These are phyloP conservation scores for Tipula helvola DNA, from an alignment of 2,888 invertebrate species.

Conservation along the genomic window DNA sequence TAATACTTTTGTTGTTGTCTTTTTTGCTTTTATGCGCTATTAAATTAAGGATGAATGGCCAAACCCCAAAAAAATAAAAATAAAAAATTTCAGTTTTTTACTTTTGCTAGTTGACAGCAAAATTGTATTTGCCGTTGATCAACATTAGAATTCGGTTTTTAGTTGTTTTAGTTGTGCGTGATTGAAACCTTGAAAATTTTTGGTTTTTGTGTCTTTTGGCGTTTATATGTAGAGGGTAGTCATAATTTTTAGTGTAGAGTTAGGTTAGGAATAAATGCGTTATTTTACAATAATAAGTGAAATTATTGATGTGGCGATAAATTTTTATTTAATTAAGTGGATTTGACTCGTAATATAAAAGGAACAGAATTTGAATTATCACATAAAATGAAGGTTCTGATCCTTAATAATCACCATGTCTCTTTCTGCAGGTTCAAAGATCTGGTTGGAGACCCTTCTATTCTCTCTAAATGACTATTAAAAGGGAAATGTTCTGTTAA, in stretches of 20 bases:
- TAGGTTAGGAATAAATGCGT: not conserved
- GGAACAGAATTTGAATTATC: no score
- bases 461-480: no score
- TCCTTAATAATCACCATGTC: no score
- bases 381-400: no score
- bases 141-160: not conserved
- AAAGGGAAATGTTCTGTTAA: no score
- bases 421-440: no score
- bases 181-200: not conserved
- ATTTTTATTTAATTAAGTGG: no score
- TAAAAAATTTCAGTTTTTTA: not conserved
- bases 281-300: not conserved
- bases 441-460: no score
- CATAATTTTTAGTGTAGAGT: not conserved
- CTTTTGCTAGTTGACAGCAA: not conserved
- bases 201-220: not conserved
- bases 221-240: not conserved
- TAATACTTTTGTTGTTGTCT: not conserved
- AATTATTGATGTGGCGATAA: not conserved
- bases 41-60: not conserved
- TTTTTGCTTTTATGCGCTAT: not conserved
- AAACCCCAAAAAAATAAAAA: not conserved
- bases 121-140: not conserved
- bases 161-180: not conserved
- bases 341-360: no score